Evolutionary conservation across 1,140 invertebrate genomes (phyloP).

Genomic region (Coenobita brevimanus): DNA sequence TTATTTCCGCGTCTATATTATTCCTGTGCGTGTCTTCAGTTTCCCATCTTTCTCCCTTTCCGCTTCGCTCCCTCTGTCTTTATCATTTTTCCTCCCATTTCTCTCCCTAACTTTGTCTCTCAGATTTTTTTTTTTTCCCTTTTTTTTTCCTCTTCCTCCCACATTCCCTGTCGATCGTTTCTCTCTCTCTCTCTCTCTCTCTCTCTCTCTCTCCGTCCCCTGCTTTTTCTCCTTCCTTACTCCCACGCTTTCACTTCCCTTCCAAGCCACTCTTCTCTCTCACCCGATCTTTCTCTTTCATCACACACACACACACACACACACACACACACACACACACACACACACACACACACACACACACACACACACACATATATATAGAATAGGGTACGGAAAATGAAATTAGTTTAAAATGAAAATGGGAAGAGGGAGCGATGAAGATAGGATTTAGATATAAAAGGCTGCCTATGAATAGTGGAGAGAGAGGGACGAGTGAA

Average conservation of each 20-base stretch:
- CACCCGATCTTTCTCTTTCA: not conserved
- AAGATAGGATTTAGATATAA: too few species aligned
- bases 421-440: too few species aligned
- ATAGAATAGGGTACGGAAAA: too few species aligned
- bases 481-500: too few species aligned
- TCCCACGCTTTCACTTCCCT: not conserved
- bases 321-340: too few species aligned
- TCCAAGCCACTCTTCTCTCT: not conserved
- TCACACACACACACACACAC: too few species aligned
- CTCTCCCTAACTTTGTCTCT: not conserved
- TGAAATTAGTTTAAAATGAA: too few species aligned
- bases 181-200: conserved; percentile 11
- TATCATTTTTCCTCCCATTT: not conserved
- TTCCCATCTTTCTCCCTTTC: not conserved
- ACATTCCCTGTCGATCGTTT: too few species aligned
- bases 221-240: not conserved
- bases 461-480: too few species aligned
- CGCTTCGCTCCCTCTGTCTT: not conserved
- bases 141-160: not conserved
- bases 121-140: not conserved
- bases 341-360: not conserved
- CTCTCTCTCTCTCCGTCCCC: not conserved
- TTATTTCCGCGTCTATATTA: too few species aligned
- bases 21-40: not conserved
- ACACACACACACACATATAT: not conserved